Conservation (phyloP, 2,113 vertebrate genomes). For the Saccopteryx bilineata region DNA sequence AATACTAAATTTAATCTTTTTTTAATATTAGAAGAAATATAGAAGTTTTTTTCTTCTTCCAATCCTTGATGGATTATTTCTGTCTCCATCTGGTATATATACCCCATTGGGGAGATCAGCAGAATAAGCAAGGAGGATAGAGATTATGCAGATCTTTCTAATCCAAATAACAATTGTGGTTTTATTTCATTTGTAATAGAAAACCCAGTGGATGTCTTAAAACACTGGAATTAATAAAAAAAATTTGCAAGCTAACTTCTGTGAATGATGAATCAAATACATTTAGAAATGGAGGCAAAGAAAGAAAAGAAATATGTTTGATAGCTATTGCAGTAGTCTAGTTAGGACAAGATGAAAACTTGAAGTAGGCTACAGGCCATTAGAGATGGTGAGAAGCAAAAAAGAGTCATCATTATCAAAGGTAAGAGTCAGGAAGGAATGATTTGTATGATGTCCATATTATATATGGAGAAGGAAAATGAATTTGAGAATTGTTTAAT, state of each 20-base stretch:
- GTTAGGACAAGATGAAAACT: neutral
- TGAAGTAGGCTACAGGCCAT: neutral
- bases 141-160: neutral
- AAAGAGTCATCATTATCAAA: neutral
- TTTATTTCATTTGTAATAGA: constrained; percentile 15
- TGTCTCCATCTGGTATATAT: neutral
- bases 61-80: neutral
- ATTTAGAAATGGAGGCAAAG: neutral
- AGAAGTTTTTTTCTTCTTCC: neutral
- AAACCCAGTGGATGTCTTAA: neutral
- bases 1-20: neutral
- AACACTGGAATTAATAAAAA: neutral
- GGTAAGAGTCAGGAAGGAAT: neutral
- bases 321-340: neutral
- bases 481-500: neutral
- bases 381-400: neutral
- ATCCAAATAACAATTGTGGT: neutral
- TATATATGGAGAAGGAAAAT: neutral
- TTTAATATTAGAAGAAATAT: neutral
- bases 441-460: neutral
- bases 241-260: neutral
- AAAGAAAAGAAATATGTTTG: neutral
- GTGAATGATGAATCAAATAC: neutral
- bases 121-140: neutral
- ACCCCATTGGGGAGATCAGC: neutral